A percentile compares a stretch with the other conserved stretches of the same genome.
Evolutionary conservation across 2,888 invertebrate genomes (phyloP).

Genomic region (Pocota personata): DNA sequence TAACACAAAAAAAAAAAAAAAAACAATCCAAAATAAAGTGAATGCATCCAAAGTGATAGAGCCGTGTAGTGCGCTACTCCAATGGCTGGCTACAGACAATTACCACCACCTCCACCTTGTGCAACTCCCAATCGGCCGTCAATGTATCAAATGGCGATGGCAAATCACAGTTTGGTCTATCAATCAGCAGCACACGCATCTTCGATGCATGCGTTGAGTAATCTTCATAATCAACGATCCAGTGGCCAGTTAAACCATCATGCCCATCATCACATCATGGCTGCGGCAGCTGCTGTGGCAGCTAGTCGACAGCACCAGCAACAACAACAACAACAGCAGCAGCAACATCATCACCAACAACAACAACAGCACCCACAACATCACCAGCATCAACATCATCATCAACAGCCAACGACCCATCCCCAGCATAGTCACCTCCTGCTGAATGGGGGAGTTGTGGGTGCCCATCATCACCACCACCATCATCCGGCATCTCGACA

Average conservation of each 20-base stretch:
- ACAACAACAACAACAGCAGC: constrained; percentile 77
- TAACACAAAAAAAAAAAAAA: background rate
- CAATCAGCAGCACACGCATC: constrained; percentile 82
- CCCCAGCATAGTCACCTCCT: constrained; percentile 63
- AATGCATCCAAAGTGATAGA: constrained; percentile 72
- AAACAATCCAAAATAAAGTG: constrained; percentile 14
- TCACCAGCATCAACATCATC: constrained; percentile 71
- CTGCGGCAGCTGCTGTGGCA: constrained; percentile 79
- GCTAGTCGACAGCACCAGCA: constrained; percentile 77
- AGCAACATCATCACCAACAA: constrained; percentile 74
- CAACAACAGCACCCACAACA: constrained; percentile 63
- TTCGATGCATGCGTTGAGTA: constrained; percentile 81
- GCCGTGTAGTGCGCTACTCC: constrained; percentile 64
- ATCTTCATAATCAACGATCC: constrained; percentile 81
- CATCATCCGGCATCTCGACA: constrained; percentile 77
- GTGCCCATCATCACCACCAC: constrained; percentile 70
- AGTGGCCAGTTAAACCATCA: constrained; percentile 75
- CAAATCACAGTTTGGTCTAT: constrained; percentile 82
- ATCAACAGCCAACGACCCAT: constrained; percentile 67
- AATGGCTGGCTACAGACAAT: constrained; percentile 77
- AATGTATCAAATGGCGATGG: constrained; percentile 82
- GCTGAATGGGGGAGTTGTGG: constrained; percentile 64
- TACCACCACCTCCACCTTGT: constrained; percentile 77
- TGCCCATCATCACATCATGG: constrained; percentile 80
- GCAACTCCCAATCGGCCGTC: constrained; percentile 77